Evolutionary conservation across 2,113 vertebrate species (phyloP).

Genomic region (Rutilus rutilus): DNA sequence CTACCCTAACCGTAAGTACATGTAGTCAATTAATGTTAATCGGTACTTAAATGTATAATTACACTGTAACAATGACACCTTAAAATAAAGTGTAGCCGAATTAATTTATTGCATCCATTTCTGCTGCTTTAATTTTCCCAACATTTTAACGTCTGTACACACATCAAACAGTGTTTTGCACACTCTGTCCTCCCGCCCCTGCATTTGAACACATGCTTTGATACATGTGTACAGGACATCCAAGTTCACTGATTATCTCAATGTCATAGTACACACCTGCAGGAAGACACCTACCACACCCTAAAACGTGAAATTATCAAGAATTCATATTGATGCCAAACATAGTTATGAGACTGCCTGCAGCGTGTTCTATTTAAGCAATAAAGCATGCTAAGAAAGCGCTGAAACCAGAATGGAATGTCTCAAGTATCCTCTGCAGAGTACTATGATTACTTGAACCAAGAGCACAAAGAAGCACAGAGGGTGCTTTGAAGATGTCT

Average conservation of each 20-base stretch:
- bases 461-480: neutral
- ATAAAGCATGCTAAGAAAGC: neutral
- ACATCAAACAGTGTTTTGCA: neutral
- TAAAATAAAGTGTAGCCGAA: too few species aligned
- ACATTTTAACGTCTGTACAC: neutral
- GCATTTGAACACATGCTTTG: neutral
- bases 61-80: too few species aligned
- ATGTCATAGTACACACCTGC: neutral
- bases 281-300: conserved; percentile 1
- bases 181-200: neutral
- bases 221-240: neutral
- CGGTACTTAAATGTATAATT: too few species aligned
- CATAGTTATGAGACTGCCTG: conserved; percentile 37
- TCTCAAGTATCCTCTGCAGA: neutral
- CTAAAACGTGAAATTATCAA: neutral
- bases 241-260: neutral
- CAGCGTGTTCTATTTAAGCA: neutral
- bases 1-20: too few species aligned
- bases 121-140: neutral
- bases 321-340: conserved; percentile 31
- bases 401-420: conserved; percentile 10
- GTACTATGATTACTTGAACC: neutral
- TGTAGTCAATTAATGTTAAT: too few species aligned
- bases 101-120: neutral
- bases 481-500: conserved; percentile 21